Conservation (phyloP, 2,888 invertebrate genomes). For the Brachylomia viminalis region DNA sequence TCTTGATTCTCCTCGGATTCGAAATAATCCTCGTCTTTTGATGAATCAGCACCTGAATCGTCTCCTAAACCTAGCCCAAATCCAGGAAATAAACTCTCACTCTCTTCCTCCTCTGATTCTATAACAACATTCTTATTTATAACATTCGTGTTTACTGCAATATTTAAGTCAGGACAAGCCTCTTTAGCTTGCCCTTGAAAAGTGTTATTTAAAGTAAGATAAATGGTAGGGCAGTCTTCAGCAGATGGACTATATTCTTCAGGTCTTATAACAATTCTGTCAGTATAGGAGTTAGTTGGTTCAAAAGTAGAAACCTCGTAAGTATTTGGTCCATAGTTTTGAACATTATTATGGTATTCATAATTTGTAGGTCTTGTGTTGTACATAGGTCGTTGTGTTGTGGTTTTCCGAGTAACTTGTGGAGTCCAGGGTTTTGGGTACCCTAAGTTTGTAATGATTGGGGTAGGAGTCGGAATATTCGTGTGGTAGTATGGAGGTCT, state of each 20-base stretch:
- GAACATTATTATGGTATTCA: constrained; percentile 78
- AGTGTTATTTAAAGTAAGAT: constrained; percentile 89
- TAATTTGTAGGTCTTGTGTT: constrained; percentile 79
- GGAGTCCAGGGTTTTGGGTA: constrained; percentile 81
- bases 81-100: constrained; percentile 79
- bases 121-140: constrained; percentile 90
- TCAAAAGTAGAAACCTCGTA: constrained; percentile 86
- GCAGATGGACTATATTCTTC: constrained; percentile 85
- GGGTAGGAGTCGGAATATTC: constrained; percentile 80
- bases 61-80: constrained; percentile 82
- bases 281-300: constrained; percentile 83
- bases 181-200: constrained; percentile 91
- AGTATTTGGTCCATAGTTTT: constrained; percentile 75
- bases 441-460: constrained; percentile 87
- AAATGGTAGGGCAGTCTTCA: constrained; percentile 90
- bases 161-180: constrained; percentile 93
- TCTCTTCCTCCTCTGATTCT: constrained; percentile 84
- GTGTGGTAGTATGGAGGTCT: constrained; percentile 80
- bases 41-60: constrained; percentile 80
- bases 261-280: constrained; percentile 87
- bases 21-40: constrained; percentile 77
- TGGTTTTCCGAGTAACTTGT: constrained; percentile 71
- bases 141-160: constrained; percentile 93
- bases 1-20: constrained; percentile 80
- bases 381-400: constrained; percentile 78